Percentiles rank a stretch among this genome's conserved stretches.
These are phyloP conservation scores for Hirtodrosophila histrioides DNA, from an alignment of 2,888 invertebrate genomes.

Conservation along the genomic window DNA sequence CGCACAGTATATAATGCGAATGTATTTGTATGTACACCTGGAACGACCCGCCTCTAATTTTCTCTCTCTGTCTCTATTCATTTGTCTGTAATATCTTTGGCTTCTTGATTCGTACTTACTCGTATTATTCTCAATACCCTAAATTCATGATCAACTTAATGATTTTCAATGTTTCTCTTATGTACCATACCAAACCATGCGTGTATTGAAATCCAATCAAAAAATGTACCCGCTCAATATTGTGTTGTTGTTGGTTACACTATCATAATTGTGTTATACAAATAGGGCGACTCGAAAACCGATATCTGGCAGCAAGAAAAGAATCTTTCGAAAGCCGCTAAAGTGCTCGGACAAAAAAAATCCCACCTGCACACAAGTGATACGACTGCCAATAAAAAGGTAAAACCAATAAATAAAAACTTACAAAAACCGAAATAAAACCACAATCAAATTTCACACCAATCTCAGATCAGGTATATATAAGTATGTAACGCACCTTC, in stretches of 20 bases:
- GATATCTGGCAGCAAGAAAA: conserved; percentile 85
- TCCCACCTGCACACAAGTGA: conserved; percentile 85
- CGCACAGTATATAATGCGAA: conserved; percentile 55
- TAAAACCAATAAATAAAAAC: conserved; percentile 70
- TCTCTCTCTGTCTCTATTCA: conserved; percentile 25
- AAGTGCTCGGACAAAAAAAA: conserved; percentile 86
- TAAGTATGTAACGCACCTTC: conserved; percentile 29
- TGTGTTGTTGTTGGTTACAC: conserved; percentile 37
- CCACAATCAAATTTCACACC: conserved; percentile 30
- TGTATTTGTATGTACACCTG: conserved; percentile 53
- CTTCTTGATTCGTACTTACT: conserved; percentile 30
- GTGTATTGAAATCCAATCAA: conserved; percentile 7
- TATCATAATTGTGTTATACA: conserved; percentile 60
- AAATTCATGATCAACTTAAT: conserved; percentile 50
- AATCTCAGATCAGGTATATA: conserved; percentile 35
- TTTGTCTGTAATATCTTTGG: conserved; percentile 44
- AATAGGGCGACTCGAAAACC: conserved; percentile 84
- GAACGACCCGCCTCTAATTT: conserved; percentile 41
- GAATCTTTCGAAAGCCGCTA: conserved; percentile 86
- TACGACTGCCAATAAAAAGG: conserved; percentile 85
- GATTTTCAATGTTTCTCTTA: conserved; percentile 39
- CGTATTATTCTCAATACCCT: conserved; percentile 22
- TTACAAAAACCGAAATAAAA: conserved; percentile 6
- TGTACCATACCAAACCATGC: conserved; percentile 12
- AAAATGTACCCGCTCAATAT: conserved; percentile 9